Conservation (phyloP, 2,113 vertebrate genomes). For the Saguinus midas region DNA sequence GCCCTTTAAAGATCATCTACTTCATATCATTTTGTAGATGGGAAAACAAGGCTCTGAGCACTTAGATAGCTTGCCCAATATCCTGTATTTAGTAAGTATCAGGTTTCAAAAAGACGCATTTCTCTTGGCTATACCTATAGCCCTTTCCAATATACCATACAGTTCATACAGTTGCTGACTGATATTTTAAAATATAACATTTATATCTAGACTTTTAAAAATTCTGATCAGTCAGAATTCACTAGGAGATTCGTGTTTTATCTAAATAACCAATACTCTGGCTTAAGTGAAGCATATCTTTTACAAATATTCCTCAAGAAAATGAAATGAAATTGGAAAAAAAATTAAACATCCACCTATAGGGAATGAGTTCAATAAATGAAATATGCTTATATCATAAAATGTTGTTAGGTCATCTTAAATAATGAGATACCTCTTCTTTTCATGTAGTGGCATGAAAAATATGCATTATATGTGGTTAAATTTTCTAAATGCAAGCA, state of each 20-base stretch:
- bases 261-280: background rate
- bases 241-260: background rate
- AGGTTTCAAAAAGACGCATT: background rate
- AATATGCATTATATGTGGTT: background rate
- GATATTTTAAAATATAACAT: background rate
- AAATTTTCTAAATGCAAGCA: background rate
- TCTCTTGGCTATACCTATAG: background rate
- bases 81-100: background rate
- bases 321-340: slow-evolving; percentile 14
- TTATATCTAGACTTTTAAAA: background rate
- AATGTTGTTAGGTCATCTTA: background rate
- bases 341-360: background rate
- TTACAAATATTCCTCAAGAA: slow-evolving; percentile 22
- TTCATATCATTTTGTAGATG: background rate
- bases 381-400: background rate
- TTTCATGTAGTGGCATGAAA: background rate
- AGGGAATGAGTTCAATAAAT: background rate
- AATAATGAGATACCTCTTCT: background rate
- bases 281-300: background rate
- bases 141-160: background rate
- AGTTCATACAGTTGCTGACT: background rate
- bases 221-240: background rate
- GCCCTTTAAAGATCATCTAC: background rate
- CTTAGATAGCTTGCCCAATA: background rate
- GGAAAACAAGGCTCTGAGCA: background rate